Conservation (phyloP, 2,113 vertebrate genomes). For the Mungos mungo region DNA sequence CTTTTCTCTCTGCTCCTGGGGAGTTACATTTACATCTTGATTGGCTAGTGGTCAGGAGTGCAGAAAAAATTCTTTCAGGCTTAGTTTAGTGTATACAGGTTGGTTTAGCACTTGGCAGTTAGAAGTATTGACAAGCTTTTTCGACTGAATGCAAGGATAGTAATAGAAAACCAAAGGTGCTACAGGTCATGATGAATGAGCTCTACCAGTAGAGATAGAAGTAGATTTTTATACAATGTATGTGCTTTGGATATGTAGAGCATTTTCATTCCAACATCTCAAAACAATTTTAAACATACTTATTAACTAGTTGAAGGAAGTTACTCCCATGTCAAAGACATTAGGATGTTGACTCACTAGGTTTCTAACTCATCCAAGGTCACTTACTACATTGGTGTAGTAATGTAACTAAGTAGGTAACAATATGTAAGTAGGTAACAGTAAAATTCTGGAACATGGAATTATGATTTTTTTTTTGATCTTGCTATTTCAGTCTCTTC, state of each 20-base stretch:
- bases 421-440: no score
- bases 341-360: not conserved
- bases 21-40: not conserved
- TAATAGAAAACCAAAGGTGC: not conserved
- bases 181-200: not conserved
- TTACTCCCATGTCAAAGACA: not conserved
- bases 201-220: not conserved
- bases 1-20: not conserved
- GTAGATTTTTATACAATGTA: not conserved
- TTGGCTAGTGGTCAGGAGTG: not conserved
- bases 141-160: not conserved
- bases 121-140: not conserved
- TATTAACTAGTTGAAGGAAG: not conserved
- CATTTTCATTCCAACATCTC: not conserved
- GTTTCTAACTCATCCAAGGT: not conserved
- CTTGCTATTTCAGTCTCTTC: not conserved
- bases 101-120: conserved; percentile 8
- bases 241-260: not conserved
- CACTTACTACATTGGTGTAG: not conserved
- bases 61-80: not conserved
- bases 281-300: not conserved
- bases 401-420: no score
- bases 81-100: not conserved
- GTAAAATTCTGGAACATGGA: not conserved
- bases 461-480: not conserved